These are phyloP conservation scores for Heliconius eleuchia DNA, from an alignment of 1,140 invertebrate species.

Conservation along the genomic window DNA sequence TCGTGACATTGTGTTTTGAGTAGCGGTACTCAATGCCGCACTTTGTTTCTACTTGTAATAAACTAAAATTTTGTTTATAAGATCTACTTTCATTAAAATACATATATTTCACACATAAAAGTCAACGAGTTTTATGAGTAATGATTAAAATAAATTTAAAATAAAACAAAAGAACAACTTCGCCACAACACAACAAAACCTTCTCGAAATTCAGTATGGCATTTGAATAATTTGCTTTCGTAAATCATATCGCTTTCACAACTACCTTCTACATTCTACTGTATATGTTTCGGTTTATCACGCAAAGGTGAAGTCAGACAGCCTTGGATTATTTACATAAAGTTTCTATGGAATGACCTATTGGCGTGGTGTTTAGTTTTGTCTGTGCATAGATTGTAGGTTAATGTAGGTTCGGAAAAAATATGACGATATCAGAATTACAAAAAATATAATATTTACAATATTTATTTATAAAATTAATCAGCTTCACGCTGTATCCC, in stretches of 20 bases:
- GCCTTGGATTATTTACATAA: slow-evolving; percentile 26
- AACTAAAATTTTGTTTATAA: too few species aligned
- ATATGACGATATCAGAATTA: too few species aligned
- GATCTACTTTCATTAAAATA: too few species aligned
- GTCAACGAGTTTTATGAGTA: too few species aligned
- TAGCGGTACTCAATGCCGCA: too few species aligned
- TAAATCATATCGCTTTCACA: not conserved
- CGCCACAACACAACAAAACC: not conserved
- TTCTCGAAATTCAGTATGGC: not conserved
- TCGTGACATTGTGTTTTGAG: too few species aligned
- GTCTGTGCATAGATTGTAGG: not conserved
- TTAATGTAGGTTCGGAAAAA: too few species aligned
- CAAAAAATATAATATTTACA: too few species aligned
- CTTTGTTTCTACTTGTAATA: too few species aligned
- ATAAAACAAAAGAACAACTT: not conserved
- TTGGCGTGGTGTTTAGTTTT: not conserved
- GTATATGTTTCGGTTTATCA: slow-evolving; percentile 4
- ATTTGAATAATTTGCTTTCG: slow-evolving; percentile 5
- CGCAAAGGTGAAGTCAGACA: slow-evolving; percentile 13
- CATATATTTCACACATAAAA: too few species aligned
- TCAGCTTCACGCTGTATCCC: too few species aligned
- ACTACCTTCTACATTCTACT: not conserved
- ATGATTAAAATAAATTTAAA: not conserved
- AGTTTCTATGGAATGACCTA: not conserved
- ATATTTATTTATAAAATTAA: too few species aligned